phyloP scores from a whole-genome alignment of 1,140 invertebrate genomes.

The Drosophila sucinea region DNA sequence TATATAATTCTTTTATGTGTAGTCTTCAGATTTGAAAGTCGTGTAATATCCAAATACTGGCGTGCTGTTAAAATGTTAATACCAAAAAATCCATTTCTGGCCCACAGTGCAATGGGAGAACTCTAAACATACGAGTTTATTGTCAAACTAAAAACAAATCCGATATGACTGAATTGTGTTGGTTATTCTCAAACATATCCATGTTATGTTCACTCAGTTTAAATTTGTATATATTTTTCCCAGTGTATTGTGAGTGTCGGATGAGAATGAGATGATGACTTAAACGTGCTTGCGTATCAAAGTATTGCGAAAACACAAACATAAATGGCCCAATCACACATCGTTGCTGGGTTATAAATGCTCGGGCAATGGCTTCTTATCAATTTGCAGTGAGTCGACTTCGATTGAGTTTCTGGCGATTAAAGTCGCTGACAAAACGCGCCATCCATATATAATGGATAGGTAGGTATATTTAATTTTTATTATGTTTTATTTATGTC shows the following conservation, averaged over 20 bases:
- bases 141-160: neutral
- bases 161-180: neutral
- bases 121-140: no score
- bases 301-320: conserved; percentile 48
- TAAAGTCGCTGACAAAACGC: conserved; percentile 1
- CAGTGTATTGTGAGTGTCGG: conserved; percentile 7
- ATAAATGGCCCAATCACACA: conserved; percentile 43
- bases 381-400: conserved; percentile 28
- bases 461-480: neutral
- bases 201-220: no score
- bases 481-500: conserved; percentile 21
- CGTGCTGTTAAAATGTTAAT: no score
- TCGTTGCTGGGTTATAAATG: conserved; percentile 53
- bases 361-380: conserved; percentile 48
- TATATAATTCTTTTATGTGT: no score
- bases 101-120: no score
- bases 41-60: no score
- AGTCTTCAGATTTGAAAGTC: no score
- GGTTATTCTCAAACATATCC: no score
- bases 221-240: neutral
- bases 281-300: conserved; percentile 14
- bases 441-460: neutral
- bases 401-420: conserved; percentile 3
- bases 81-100: no score
- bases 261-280: conserved; percentile 20